Evolutionary conservation across 2,888 invertebrate species (phyloP).

Genomic region (Caenorhabditis sp.): DNA sequence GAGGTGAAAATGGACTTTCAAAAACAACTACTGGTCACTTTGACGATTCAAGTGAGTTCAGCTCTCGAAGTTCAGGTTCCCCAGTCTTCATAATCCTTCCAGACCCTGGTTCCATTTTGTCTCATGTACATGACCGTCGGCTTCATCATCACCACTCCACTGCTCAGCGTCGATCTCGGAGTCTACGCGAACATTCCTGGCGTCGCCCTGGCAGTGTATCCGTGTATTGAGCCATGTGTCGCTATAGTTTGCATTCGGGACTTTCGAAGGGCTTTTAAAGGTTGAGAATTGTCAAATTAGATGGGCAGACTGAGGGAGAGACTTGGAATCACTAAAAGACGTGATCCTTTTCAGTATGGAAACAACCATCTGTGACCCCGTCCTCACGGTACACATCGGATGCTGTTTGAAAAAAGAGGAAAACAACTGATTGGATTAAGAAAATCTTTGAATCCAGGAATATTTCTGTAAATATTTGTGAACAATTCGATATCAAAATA

Average conservation of each 20-base stretch:
- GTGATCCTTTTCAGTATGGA: no score
- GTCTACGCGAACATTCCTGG: background rate
- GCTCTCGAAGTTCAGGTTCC: background rate
- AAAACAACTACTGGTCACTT: conserved; percentile 3
- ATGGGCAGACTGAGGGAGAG: no score
- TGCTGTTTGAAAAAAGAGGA: no score
- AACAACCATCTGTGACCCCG: no score
- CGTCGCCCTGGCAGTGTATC: conserved; percentile 10
- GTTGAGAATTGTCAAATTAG: no score
- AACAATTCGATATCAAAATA: no score
- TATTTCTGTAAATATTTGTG: no score
- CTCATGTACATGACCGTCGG: conserved; percentile 23
- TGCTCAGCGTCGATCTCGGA: conserved; percentile 1
- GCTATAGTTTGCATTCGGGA: conserved; percentile 23
- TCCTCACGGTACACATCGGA: no score
- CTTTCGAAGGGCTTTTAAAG: background rate
- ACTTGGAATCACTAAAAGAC: no score
- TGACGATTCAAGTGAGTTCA: conserved; percentile 13
- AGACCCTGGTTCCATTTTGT: conserved; percentile 33
- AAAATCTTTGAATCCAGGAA: no score
- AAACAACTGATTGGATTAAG: no score
- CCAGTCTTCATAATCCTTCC: background rate
- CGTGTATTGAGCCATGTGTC: conserved; percentile 17
- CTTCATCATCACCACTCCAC: background rate
- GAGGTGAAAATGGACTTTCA: background rate